phyloP scores from a whole-genome alignment of 2,888 invertebrate species.

The Leucania comma region DNA sequence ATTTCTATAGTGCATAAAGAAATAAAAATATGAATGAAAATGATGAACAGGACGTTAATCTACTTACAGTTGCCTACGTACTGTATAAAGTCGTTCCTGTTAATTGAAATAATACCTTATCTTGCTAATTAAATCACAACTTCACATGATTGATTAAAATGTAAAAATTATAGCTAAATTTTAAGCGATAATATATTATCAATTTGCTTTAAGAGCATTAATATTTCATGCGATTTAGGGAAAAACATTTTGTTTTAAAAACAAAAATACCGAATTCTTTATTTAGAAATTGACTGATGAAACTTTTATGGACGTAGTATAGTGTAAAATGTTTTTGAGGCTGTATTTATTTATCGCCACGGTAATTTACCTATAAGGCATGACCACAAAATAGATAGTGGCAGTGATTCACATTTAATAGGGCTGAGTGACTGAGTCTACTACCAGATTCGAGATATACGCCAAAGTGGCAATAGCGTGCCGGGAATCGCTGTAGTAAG shows the following conservation, averaged over 20 bases:
- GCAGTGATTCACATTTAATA: not conserved
- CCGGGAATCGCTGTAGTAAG: no score
- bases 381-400: no score
- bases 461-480: no score
- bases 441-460: no score
- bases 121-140: slow-evolving; percentile 63
- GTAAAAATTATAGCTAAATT: slow-evolving; percentile 10
- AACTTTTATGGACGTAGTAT: not conserved
- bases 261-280: not conserved
- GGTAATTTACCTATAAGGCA: not conserved
- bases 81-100: not conserved
- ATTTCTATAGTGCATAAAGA: not conserved
- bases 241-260: not conserved
- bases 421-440: no score
- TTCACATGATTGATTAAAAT: slow-evolving; percentile 52
- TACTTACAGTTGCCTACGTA: not conserved
- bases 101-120: slow-evolving; percentile 39
- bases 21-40: not conserved
- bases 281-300: not conserved
- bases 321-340: not conserved
- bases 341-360: not conserved
- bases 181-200: slow-evolving; percentile 43
- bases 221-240: slow-evolving; percentile 6
- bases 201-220: slow-evolving; percentile 11
- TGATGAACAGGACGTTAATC: slow-evolving; percentile 1